Percentiles rank a stretch among this genome's conserved stretches.
Conservation (phyloP, 2,797 vertebrate species). For the Girardinus metallicus region DNA sequence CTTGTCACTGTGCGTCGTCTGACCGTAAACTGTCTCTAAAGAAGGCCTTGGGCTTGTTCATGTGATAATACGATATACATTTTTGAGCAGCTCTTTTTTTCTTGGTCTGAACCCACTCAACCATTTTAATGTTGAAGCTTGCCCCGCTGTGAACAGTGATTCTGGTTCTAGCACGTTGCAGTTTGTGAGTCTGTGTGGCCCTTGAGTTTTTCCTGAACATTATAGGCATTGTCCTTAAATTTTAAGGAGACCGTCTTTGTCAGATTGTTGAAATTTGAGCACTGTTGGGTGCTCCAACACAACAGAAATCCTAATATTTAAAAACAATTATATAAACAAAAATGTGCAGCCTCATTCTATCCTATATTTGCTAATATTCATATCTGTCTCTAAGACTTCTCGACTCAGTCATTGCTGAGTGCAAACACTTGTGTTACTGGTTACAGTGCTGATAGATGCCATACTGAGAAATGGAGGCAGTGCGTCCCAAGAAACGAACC, state of each 20-base stretch:
- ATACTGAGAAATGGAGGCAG: constrained; percentile 83
- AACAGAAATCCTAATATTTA: neutral
- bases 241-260: neutral
- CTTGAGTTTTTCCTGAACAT: neutral
- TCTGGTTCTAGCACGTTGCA: neutral
- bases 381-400: neutral
- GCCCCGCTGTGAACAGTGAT: neutral
- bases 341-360: neutral
- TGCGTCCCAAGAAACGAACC: constrained; percentile 68
- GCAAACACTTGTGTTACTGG: constrained; percentile 20
- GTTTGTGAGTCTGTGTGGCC: neutral
- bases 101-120: neutral
- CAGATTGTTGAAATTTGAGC: neutral
- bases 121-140: neutral
- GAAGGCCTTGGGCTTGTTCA: too few relatives aligned
- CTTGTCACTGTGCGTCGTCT: too few relatives aligned
- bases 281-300: neutral
- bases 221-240: neutral
- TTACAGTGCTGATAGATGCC: constrained; percentile 88
- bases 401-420: constrained; percentile 8
- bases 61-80: too few relatives aligned
- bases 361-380: neutral
- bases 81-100: neutral
- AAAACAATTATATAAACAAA: neutral
- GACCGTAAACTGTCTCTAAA: too few relatives aligned